Evolutionary conservation across 2,113 vertebrate species (phyloP).

Genomic region (Sclerurus mexicanus): DNA sequence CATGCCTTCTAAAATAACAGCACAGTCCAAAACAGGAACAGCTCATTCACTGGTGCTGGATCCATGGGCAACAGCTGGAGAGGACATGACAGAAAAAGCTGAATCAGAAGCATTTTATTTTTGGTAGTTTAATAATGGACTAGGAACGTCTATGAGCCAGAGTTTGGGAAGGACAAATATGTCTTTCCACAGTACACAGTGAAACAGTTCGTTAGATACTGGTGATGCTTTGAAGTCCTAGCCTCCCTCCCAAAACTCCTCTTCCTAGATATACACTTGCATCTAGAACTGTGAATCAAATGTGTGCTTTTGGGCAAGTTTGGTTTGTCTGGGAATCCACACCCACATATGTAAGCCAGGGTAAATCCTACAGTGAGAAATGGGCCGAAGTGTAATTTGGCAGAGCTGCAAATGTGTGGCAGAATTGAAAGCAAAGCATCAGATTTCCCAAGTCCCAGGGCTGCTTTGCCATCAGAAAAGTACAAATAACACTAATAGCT

Average conservation of each 20-base stretch:
- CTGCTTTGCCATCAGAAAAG: background rate
- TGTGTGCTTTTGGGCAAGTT: background rate
- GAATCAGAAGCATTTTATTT: conserved; percentile 40
- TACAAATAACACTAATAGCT: background rate
- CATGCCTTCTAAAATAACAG: conserved; percentile 35
- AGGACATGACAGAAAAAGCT: background rate
- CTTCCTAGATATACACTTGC: rapidly evolving
- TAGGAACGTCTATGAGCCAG: background rate
- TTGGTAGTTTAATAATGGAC: conserved; percentile 7
- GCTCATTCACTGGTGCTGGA: background rate
- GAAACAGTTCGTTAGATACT: background rate
- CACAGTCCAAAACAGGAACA: conserved; percentile 44
- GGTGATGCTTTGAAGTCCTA: background rate
- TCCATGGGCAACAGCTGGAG: conserved; percentile 2
- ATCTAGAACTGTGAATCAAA: background rate
- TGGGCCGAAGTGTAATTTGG: background rate
- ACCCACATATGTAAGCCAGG: background rate
- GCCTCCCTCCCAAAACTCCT: background rate
- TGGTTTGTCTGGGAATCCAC: background rate
- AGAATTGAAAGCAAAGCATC: background rate
- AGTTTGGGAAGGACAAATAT: background rate
- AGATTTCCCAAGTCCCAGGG: background rate
- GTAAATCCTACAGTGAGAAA: background rate
- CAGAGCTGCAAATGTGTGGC: background rate
- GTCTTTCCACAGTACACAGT: rapidly evolving